A percentile compares a stretch with the other conserved stretches of the same genome.
These are phyloP conservation scores for Salvelinus namaycush DNA, from an alignment of 2,113 vertebrate species.

Conservation along the genomic window DNA sequence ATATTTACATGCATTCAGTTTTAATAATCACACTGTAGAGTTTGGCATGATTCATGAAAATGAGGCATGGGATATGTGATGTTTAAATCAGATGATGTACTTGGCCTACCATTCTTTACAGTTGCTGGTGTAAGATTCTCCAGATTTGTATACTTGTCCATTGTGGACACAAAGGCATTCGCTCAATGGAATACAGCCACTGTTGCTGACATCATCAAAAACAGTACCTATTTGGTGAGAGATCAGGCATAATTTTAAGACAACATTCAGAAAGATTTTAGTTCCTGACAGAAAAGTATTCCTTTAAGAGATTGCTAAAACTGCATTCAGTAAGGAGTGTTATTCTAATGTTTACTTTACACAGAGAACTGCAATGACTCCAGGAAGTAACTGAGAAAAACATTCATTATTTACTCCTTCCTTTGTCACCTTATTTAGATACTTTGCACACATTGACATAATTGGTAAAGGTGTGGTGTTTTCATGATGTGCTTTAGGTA, in stretches of 20 bases:
- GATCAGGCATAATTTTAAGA: too few species aligned
- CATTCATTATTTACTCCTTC: not conserved
- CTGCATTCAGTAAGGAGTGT: too few species aligned
- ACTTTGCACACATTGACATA: not conserved
- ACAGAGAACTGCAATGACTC: not conserved
- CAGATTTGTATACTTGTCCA: slow-evolving; percentile 70
- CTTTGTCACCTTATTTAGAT: not conserved
- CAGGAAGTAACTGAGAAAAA: not conserved
- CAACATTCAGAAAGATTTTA: too few species aligned
- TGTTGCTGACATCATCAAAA: slow-evolving; percentile 78
- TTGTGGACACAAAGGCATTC: slow-evolving; percentile 80
- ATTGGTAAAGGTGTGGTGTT: not conserved
- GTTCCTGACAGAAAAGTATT: too few species aligned
- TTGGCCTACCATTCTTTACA: slow-evolving; percentile 81
- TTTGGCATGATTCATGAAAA: not conserved
- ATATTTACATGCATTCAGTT: too few species aligned
- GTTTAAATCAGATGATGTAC: not conserved
- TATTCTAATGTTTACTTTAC: too few species aligned
- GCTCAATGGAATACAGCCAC: slow-evolving; percentile 72
- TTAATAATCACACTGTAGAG: not conserved
- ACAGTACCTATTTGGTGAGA: slow-evolving; percentile 72
- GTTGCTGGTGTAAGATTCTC: slow-evolving; percentile 69
- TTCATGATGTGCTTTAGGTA: not conserved
- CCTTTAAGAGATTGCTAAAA: too few species aligned
- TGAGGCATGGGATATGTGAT: not conserved